A percentile compares a stretch with the other conserved stretches of the same genome.
phyloP scores from a whole-genome alignment of 2,797 vertebrate species.

The Salmo trutta region DNA sequence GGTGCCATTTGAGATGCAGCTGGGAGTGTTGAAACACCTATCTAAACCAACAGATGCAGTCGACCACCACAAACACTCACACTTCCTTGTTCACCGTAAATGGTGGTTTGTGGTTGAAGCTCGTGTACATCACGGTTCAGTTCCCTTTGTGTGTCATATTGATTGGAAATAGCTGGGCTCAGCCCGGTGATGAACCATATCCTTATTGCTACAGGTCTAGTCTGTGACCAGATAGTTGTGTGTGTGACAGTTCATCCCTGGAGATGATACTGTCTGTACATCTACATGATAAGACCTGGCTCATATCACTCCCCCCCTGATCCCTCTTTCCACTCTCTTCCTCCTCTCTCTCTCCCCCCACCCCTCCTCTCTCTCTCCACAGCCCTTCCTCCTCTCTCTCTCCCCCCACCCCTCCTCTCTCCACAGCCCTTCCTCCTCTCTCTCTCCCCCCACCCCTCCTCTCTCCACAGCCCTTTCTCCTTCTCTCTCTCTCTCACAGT shows the following conservation, averaged over 20 bases:
- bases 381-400: background rate
- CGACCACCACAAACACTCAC: background rate
- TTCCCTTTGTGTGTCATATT: background rate
- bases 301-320: background rate
- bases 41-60: background rate
- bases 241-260: background rate
- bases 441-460: no score
- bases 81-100: background rate
- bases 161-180: background rate
- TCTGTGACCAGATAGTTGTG: background rate
- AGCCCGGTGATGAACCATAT: background rate
- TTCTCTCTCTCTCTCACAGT: background rate
- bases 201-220: background rate
- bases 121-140: no score
- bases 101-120: background rate
- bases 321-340: no score
- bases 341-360: background rate
- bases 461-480: no score
- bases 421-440: background rate
- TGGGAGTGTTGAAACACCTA: background rate
- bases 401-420: background rate
- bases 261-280: background rate
- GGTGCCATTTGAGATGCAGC: background rate
- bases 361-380: background rate
- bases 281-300: background rate